Conservation (phyloP, 2,797 vertebrate species). For the Selene dorsalis region DNA sequence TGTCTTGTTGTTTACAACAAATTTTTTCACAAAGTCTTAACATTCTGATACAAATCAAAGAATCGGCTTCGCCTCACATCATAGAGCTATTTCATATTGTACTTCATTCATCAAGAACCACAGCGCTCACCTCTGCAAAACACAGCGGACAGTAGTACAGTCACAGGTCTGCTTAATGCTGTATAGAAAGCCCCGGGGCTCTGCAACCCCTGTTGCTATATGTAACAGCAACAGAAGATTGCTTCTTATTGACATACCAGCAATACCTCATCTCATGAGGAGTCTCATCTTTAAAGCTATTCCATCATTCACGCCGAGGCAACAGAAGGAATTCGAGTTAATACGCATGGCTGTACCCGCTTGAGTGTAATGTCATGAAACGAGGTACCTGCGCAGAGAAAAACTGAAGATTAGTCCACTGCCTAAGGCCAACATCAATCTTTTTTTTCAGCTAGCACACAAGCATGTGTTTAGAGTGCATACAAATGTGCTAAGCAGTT, state of each 20-base stretch:
- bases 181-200: background rate
- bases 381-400: slow-evolving; percentile 58
- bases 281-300: slow-evolving; percentile 38
- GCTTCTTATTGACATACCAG: slow-evolving; percentile 49
- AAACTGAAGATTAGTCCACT: slow-evolving; percentile 50
- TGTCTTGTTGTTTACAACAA: slow-evolving; percentile 56
- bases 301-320: slow-evolving; percentile 39
- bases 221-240: slow-evolving; percentile 12
- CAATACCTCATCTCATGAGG: slow-evolving; percentile 27
- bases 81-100: slow-evolving; percentile 12
- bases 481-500: slow-evolving; percentile 64
- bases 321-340: slow-evolving; percentile 47
- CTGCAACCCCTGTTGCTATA: background rate
- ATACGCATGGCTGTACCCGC: slow-evolving; percentile 26
- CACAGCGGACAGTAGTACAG: background rate
- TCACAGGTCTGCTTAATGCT: slow-evolving; percentile 19
- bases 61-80: slow-evolving; percentile 17
- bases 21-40: slow-evolving; percentile 53
- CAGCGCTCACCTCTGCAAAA: background rate
- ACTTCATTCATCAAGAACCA: background rate
- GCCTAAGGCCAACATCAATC: slow-evolving; percentile 65
- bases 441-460: slow-evolving; percentile 46
- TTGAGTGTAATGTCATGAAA: slow-evolving; percentile 60
- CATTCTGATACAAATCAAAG: slow-evolving; percentile 51
- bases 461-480: slow-evolving; percentile 66